A percentile compares a stretch with the other conserved stretches of the same genome.
phyloP scores from a whole-genome alignment of 2,113 vertebrate species.

The Silurus meridionalis region DNA sequence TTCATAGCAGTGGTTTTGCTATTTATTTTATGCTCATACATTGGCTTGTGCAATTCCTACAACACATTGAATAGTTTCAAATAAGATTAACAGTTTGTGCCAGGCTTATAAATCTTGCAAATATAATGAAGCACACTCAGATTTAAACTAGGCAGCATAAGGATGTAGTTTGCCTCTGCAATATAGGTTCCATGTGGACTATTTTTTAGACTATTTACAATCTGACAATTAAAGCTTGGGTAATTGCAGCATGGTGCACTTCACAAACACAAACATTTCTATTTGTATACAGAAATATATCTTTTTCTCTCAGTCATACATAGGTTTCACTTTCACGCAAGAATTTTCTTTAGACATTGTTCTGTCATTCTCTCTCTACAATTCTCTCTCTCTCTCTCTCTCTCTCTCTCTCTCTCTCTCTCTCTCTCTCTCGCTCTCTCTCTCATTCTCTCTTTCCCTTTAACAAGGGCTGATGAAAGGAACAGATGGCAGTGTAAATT shows the following conservation, averaged over 20 bases:
- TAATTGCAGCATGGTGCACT: slow-evolving; percentile 61
- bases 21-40: neutral
- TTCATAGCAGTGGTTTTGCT: neutral
- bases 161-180: slow-evolving; percentile 19
- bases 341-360: slow-evolving; percentile 7
- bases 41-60: neutral
- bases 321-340: neutral
- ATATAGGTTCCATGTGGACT: slow-evolving; percentile 33
- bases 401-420: slow-evolving; percentile 46
- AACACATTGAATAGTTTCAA: neutral
- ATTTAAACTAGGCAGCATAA: slow-evolving; percentile 23
- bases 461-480: slow-evolving; percentile 67
- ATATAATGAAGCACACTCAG: slow-evolving; percentile 22
- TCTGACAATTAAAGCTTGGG: slow-evolving; percentile 50
- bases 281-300: slow-evolving; percentile 27
- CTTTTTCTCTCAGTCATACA: neutral
- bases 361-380: slow-evolving; percentile 37
- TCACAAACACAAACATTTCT: slow-evolving; percentile 33
- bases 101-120: slow-evolving; percentile 29
- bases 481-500: slow-evolving; percentile 74
- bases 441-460: slow-evolving; percentile 45
- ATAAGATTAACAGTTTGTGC: slow-evolving; percentile 26
- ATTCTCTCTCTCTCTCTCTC: too few species aligned
- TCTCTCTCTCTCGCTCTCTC: slow-evolving; percentile 6
- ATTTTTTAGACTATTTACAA: slow-evolving; percentile 40